Base-by-base conservation (phyloP, 2,113 vertebrate species). In the Oostethus manadensis region DNA sequence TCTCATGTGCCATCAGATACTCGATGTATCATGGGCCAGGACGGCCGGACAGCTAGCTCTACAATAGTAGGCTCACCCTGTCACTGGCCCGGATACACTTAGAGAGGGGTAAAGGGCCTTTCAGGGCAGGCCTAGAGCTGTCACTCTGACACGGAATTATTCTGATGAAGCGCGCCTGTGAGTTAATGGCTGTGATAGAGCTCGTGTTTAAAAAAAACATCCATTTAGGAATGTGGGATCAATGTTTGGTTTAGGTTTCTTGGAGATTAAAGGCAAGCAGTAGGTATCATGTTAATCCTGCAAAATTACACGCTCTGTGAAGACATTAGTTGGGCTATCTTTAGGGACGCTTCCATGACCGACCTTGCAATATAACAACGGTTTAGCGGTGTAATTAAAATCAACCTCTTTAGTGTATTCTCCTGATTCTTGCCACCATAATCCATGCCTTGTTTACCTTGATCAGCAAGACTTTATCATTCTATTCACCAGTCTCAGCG, bases 401-500 rank as follows among this genome's bases (percentile, higher is more conserved):
- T 61, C 60, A 62, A 58, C 58, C 63, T 67, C 40, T 70, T 38
- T 53, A 18, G 59, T 14, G 44, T 62, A 77, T 78, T 63, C 60
- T 33, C 26, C 43, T 11, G 66, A 77, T 72, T 66, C 75, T 58
- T 57, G 29, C 73, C 55, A 10, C 51, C 71, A 50, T 83, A 85
- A 85, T 86, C 84, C 74, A 60, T 46, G 71, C 73, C 72, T 72
- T 87, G 83, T 89, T 89, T 86, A 72, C 67, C 62, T 62, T 70
- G 79, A 73, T 74, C 68, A 1, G 26, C 40, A 48, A 61, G 57
- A 71, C 68, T 79, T 87, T 78, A 71, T 73, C 70, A 82, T 87
- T 79, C 80, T 71, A 58, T 80, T 76, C 67, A 60, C 53, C 51
- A 18, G 62, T 51, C 69, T 62, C 48, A 6, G 51, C 62, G 58